Percentiles rank a stretch among this genome's conserved stretches.
Evolutionary conservation across 2,797 vertebrate genomes (phyloP).

Genomic region (Brotogeris chrysoptera): DNA sequence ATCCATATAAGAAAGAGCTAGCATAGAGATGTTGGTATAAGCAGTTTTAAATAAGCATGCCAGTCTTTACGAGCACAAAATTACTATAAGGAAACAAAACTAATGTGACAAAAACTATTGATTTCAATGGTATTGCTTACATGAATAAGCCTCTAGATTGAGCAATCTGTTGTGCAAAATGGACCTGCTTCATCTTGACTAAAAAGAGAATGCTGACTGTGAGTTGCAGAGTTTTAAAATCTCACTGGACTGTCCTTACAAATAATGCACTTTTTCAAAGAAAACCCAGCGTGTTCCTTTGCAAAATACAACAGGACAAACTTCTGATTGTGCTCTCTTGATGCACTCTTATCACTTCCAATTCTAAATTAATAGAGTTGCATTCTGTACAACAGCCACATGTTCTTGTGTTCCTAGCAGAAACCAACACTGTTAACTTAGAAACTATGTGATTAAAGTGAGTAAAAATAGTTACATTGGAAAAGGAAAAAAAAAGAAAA

Average conservation of each 20-base stretch:
- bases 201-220: neutral
- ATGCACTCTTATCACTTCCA: neutral
- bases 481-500: neutral
- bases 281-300: neutral
- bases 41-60: neutral
- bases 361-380: neutral
- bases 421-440: neutral
- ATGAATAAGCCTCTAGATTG: neutral
- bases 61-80: neutral
- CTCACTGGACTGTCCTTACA: neutral
- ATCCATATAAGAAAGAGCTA: neutral
- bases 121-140: neutral
- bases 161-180: neutral
- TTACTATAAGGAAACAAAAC: neutral
- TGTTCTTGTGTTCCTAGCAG: fast-evolving
- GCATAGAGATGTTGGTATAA: neutral
- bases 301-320: neutral
- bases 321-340: neutral
- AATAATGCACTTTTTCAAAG: neutral
- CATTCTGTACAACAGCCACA: neutral
- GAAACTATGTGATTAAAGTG: neutral
- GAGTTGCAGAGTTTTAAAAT: neutral
- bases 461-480: neutral
- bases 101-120: neutral
- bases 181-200: neutral